These are phyloP conservation scores for Sphenodon punctatus DNA, from an alignment of 2,797 vertebrate genomes.

Conservation along the genomic window DNA sequence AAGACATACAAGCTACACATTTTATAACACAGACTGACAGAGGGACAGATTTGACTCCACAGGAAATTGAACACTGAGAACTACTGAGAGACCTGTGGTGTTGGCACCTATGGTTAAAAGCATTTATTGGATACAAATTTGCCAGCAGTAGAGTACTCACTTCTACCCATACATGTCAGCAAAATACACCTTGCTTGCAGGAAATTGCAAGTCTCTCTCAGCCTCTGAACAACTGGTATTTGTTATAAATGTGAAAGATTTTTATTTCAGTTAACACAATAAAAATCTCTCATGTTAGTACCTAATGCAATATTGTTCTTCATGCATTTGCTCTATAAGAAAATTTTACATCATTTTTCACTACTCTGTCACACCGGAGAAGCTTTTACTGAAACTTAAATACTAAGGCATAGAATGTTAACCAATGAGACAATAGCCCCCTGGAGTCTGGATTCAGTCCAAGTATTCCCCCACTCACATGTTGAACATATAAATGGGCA, in stretches of 20 bases:
- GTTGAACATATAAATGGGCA: too few relatives aligned
- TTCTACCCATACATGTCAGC: not conserved
- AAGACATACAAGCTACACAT: not conserved
- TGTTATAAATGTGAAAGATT: not conserved
- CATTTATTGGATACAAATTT: conserved; percentile 15
- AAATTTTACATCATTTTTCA: too few relatives aligned
- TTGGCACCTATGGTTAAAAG: not conserved
- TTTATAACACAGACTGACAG: not conserved
- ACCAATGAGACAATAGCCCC: too few relatives aligned
- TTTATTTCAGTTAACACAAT: not conserved
- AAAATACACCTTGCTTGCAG: conserved; percentile 3
- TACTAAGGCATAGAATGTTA: too few relatives aligned
- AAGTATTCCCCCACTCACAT: too few relatives aligned
- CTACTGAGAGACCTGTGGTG: not conserved
- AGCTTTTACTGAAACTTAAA: too few relatives aligned
- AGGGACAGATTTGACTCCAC: not conserved
- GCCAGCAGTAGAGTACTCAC: not conserved
- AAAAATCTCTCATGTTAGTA: not conserved
- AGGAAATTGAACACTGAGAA: not conserved
- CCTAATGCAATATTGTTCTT: not conserved
- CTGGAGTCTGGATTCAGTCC: too few relatives aligned
- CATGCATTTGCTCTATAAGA: too few relatives aligned
- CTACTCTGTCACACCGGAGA: too few relatives aligned
- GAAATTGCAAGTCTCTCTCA: not conserved
- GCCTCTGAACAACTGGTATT: not conserved